Conservation (phyloP, 2,888 invertebrate genomes). For the Bedellia somnulentella region DNA sequence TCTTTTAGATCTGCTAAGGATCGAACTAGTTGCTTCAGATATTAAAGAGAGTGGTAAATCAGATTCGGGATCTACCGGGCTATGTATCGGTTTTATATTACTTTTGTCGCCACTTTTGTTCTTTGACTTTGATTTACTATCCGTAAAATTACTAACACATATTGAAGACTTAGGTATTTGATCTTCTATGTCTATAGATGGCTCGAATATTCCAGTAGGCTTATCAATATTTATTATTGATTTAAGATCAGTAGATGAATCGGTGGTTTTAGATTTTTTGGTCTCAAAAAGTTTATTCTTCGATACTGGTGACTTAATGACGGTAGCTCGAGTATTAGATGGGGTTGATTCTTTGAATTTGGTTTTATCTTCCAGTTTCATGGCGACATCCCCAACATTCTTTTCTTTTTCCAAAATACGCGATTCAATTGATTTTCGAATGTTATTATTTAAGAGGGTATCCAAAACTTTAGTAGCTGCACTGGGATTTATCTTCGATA, state of each 20-base stretch:
- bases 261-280: slow-evolving; percentile 37
- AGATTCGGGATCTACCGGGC: slow-evolving; percentile 38
- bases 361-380: slow-evolving; percentile 30
- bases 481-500: slow-evolving; percentile 62
- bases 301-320: slow-evolving; percentile 59
- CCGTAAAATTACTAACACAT: slow-evolving; percentile 35
- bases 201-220: slow-evolving; percentile 72
- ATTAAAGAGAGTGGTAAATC: slow-evolving; percentile 43
- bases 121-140: slow-evolving; percentile 41
- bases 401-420: slow-evolving; percentile 50
- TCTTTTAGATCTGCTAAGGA: slow-evolving; percentile 37
- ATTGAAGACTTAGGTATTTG: slow-evolving; percentile 65
- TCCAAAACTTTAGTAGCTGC: slow-evolving; percentile 55
- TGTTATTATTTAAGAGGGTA: slow-evolving; percentile 50
- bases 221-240: slow-evolving; percentile 46
- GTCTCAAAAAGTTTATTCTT: slow-evolving; percentile 48
- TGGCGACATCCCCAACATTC: slow-evolving; percentile 19
- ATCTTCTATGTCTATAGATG: slow-evolving; percentile 68
- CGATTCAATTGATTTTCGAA: slow-evolving; percentile 51
- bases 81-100: slow-evolving; percentile 21
- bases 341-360: slow-evolving; percentile 27
- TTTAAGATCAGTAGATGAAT: slow-evolving; percentile 21
- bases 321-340: slow-evolving; percentile 45
- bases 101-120: slow-evolving; percentile 23
- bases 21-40: slow-evolving; percentile 37